Percentiles rank a stretch among this genome's conserved stretches.
phyloP scores from a whole-genome alignment of 1,140 invertebrate genomes.

The Catajapyx aquilonaris region DNA sequence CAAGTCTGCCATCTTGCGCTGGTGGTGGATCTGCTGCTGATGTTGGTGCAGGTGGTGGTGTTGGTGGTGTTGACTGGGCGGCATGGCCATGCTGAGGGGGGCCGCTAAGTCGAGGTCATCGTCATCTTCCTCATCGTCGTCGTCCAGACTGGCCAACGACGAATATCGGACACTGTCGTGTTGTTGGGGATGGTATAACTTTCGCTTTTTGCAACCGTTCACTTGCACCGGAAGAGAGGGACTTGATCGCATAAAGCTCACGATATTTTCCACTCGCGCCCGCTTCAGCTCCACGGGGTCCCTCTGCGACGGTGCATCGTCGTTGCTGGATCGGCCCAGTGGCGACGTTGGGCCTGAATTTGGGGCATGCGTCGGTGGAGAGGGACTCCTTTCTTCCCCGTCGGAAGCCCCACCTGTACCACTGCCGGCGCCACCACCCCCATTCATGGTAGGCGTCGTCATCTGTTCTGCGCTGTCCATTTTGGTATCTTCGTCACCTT shows the following conservation, averaged over 20 bases:
- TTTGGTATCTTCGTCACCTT: neutral
- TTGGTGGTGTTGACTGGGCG: neutral
- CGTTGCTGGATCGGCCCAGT: slow-evolving; percentile 2
- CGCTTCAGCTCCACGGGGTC: slow-evolving; percentile 55
- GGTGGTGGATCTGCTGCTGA: neutral
- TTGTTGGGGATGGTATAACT: slow-evolving; percentile 90
- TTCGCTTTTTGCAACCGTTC: slow-evolving; percentile 86
- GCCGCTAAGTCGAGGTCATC: slow-evolving; percentile 3
- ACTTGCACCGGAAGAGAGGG: slow-evolving; percentile 41
- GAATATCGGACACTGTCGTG: slow-evolving; percentile 42
- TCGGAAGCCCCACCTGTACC: slow-evolving; percentile 17
- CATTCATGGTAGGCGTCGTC: neutral
- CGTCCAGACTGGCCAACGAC: slow-evolving; percentile 35
- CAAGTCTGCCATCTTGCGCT: slow-evolving; percentile 8
- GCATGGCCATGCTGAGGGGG: neutral
- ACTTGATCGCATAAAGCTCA: slow-evolving; percentile 72
- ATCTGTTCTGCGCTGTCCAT: neutral
- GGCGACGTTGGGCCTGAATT: slow-evolving; percentile 6
- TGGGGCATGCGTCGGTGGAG: slow-evolving; percentile 7
- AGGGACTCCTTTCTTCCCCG: slow-evolving; percentile 14
- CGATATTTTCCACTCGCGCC: slow-evolving; percentile 82
- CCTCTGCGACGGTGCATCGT: slow-evolving; percentile 14
- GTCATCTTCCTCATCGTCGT: slow-evolving; percentile 33
- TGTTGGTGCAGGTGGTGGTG: neutral
- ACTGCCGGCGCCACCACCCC: slow-evolving; percentile 6